phyloP scores from a whole-genome alignment of 2,888 invertebrate genomes.

The Pachydiplax longipennis region DNA sequence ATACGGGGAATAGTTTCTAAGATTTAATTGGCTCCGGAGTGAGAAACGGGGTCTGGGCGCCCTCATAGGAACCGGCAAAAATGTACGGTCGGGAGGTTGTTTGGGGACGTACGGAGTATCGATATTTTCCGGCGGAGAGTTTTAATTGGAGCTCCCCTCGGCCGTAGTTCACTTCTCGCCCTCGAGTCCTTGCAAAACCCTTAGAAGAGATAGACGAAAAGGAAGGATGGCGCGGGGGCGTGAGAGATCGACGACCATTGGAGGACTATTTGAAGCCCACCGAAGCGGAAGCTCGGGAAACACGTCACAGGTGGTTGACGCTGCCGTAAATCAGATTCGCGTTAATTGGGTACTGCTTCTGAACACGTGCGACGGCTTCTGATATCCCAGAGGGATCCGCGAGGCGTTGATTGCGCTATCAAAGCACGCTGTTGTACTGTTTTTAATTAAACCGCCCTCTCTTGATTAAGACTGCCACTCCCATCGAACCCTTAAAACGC shows the following conservation, averaged over 20 bases:
- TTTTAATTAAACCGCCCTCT: constrained; percentile 38
- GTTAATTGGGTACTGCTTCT: constrained; percentile 42
- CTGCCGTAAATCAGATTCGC: constrained; percentile 39
- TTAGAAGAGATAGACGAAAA: not conserved
- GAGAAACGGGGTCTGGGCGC: not conserved
- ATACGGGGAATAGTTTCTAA: not conserved
- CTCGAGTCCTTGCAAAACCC: not conserved
- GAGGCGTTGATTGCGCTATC: constrained; percentile 42
- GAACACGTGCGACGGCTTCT: constrained; percentile 41
- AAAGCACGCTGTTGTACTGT: constrained; percentile 41
- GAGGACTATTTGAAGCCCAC: constrained; percentile 30
- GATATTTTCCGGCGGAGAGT: not conserved
- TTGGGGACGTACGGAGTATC: not conserved
- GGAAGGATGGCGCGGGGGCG: not conserved
- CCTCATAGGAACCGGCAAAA: not conserved
- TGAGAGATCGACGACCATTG: constrained; percentile 35
- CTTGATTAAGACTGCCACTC: constrained; percentile 27
- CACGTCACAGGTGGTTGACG: constrained; percentile 44
- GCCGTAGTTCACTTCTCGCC: not conserved
- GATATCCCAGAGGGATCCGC: constrained; percentile 28
- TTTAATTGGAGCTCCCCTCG: not conserved
- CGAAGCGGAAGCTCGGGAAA: constrained; percentile 32
- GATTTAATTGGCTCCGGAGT: not conserved
- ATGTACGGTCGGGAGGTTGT: not conserved
- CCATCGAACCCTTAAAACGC: not conserved